Conservation (phyloP, 2,888 invertebrate genomes). For the Capitulum mitella region DNA sequence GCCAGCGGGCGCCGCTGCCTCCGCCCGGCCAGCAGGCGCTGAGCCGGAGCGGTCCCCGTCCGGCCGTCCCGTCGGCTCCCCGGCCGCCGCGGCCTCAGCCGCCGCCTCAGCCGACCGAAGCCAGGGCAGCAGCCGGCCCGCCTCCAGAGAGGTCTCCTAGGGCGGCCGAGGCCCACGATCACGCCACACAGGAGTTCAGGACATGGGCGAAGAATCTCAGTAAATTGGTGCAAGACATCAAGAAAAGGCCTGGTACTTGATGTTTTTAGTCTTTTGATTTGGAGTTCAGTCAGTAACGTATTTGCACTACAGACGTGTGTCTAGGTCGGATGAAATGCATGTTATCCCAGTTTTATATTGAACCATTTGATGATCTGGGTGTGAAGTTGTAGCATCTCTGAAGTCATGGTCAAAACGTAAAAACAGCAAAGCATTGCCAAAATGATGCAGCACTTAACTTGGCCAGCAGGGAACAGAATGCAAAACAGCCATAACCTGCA, state of each 20-base stretch:
- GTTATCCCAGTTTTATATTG: neutral
- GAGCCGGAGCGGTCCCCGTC: neutral
- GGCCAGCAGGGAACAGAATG: no score
- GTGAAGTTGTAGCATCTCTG: neutral
- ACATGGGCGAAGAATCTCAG: neutral
- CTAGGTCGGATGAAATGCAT: neutral
- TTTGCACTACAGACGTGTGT: neutral
- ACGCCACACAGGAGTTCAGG: neutral
- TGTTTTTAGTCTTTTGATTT: neutral
- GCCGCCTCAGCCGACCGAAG: neutral
- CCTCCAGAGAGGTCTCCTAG: no score
- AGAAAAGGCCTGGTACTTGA: neutral
- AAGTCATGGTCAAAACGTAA: neutral
- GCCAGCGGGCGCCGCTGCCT: neutral
- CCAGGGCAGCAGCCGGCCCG: no score
- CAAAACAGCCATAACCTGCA: no score
- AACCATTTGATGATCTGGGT: neutral
- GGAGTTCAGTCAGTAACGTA: neutral
- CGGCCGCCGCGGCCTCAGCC: neutral
- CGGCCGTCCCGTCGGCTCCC: neutral
- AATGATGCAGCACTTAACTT: neutral
- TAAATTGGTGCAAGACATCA: neutral
- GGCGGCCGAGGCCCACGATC: neutral
- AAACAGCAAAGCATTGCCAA: neutral
- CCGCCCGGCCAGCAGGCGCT: neutral